A percentile compares a stretch with the other conserved stretches of the same genome.
These are phyloP conservation scores for Drosophila putrida DNA, from an alignment of 2,888 invertebrate species.

Conservation along the genomic window DNA sequence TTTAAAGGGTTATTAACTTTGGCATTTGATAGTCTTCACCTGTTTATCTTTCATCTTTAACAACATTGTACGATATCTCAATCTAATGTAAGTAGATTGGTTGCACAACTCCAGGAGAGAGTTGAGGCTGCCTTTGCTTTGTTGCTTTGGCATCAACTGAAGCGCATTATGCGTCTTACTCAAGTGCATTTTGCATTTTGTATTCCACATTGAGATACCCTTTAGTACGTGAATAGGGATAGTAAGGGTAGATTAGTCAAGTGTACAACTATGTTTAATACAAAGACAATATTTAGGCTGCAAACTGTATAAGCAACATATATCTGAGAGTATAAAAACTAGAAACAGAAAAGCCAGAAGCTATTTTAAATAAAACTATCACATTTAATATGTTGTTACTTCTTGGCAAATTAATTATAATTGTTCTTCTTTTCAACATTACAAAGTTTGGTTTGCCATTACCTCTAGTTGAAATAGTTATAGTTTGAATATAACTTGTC, in stretches of 20 bases:
- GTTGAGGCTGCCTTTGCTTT: conserved; percentile 40
- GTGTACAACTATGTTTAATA: neutral
- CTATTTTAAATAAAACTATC: neutral
- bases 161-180: conserved; percentile 70
- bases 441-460: neutral
- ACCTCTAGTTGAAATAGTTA: too few relatives aligned
- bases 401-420: too few relatives aligned
- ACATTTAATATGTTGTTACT: neutral
- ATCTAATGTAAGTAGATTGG: conserved; percentile 3
- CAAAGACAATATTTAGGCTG: too few relatives aligned
- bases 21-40: conserved; percentile 48
- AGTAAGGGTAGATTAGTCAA: neutral
- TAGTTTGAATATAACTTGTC: neutral
- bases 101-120: conserved; percentile 15
- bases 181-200: conserved; percentile 62
- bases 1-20: conserved; percentile 46
- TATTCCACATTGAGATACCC: conserved; percentile 39
- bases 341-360: neutral
- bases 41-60: conserved; percentile 41
- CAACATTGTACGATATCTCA: conserved; percentile 21
- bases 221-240: neutral
- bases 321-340: too few relatives aligned
- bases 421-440: too few relatives aligned
- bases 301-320: too few relatives aligned
- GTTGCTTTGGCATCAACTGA: conserved; percentile 67